Evolutionary conservation across 2,797 vertebrate species (phyloP), one percentile per base, ranked within the genome.

Genomic region (Alauda arvensis): DNA sequence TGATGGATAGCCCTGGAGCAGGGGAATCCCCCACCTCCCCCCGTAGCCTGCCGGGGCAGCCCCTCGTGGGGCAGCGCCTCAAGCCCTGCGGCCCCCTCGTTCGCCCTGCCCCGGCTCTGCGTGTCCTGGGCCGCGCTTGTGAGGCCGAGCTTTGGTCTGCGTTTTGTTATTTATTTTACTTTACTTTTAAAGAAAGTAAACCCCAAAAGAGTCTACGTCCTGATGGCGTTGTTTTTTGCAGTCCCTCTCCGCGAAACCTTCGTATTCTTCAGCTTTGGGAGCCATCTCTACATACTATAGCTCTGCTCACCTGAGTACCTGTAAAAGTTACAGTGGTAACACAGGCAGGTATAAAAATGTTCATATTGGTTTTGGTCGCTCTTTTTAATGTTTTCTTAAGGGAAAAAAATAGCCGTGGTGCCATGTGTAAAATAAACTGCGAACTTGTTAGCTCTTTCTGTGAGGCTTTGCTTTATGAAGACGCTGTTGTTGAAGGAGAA

Each of bases 11-110:
- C 2, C n/a, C 19, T 4, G 28, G 25, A 20, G 51, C 8, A 4
- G 4, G n/a, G 14, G 2, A 20, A 10, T 2, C 3, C 2, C 2
- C 2, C 10, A 3, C 1, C 2, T 12, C 0, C 1, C 1, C 6
- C 7, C 6, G 6, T 9, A 5, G 40, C 20, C 18, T 31, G 7
- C 15, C 17, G 7, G 24, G 31, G 4, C 46, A 8, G 10, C 3
- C 3, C 7, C 15, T 34, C 1, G 37, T 3, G 23, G 14, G 18
- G 39, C 10, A 1, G 11, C 4, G n/a, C 9, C 18, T 8, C 63
- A 31, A 3, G 48, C 39, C 25, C 14, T 16, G 45, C 29, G 26
- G 65, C 18, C n/a, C n/a, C 28, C 37, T 14, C 7, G 18, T 56
- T 33, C 19, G 48, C 56, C 28, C 56, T 7, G 61, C 19, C 33